Conservation (phyloP, 1,140 invertebrate species). For the Caligus rogercresseyi region DNA sequence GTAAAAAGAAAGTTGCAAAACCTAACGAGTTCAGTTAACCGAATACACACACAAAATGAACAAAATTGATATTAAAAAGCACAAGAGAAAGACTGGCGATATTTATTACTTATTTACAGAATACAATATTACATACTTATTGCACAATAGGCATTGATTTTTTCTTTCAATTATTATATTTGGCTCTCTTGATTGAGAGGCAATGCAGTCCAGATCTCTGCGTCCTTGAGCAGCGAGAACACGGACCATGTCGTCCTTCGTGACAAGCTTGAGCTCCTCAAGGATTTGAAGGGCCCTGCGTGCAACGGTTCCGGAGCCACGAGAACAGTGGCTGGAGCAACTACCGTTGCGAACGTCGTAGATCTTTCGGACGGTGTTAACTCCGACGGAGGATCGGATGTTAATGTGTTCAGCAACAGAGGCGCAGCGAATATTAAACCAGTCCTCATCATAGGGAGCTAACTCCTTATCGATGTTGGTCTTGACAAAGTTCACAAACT, state of each 20-base stretch:
- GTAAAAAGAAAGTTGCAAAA: no score
- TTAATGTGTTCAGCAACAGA: conserved; percentile 85
- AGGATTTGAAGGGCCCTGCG: conserved; percentile 83
- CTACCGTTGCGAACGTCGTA: conserved; percentile 87
- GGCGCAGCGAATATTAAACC: conserved; percentile 87
- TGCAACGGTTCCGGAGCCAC: conserved; percentile 69
- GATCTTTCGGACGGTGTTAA: conserved; percentile 84
- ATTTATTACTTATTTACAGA: no score
- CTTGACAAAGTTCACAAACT: conserved; percentile 93
- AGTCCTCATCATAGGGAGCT: conserved; percentile 91
- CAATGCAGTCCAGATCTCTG: conserved; percentile 91
- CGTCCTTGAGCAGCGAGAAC: conserved; percentile 74
- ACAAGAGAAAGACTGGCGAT: no score
- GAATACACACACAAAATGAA: no score
- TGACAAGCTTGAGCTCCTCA: conserved; percentile 79
- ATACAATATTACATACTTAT: no score
- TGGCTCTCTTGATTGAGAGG: conserved; percentile 53
- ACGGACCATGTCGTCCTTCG: conserved; percentile 69
- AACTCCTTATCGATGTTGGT: conserved; percentile 85
- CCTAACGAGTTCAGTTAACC: no score
- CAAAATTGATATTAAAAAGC: no score
- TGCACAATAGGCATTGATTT: no score
- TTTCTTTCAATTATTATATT: no score
- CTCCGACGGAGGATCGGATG: conserved; percentile 78
- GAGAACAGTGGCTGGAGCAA: conserved; percentile 80